Evolutionary conservation across 92 coral and sea anemone species (phyloP), one percentile per base, ranked within the genome.

Genomic region (Siderastrea radians): DNA sequence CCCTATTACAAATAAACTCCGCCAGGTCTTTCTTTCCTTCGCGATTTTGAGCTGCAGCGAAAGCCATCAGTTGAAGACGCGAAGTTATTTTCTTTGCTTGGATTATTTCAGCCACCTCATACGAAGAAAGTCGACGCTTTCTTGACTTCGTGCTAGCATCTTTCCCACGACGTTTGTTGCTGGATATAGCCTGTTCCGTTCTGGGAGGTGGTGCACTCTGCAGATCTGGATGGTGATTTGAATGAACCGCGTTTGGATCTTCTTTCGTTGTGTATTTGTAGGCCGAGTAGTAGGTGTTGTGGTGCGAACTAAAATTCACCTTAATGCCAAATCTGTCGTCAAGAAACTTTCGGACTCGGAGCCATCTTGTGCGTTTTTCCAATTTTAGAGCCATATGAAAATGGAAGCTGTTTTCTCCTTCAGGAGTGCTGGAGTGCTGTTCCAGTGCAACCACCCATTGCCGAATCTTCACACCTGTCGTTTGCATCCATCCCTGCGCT

Each of bases 1-100:
- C 38, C 38, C 38, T 26, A 26, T 26, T 26, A 0, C 38, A 26
- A 26, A 26, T 26, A 26, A 26, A 26, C 38, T 26, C 38, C 38
- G 87, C 90, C n/a, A 90, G 62, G 66, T 90, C 85, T 15, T 59
- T 62, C 59, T 90, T 90, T 14, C 93, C 90, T 49, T 90, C 16
- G 3, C 79, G 49, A 58, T 75, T 75, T 6, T 75, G 79, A 7
- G 62, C 1, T 7, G 79, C 79, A 4, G 90, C 87, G 53, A 79
- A 6, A 55, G 87, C 65, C 85, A 85, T 69, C 11, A 89, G 84
- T 53, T 90, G 77, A 71, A 84, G 50, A 2, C 90, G 79, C 14
- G 84, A 38, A 5, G 77, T 53, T 9, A 90, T 61, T 7, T 84
- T 90, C 3, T 84, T 75, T 1, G 52, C 26, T 19, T 77, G 84